These are phyloP conservation scores for Crenichthys baileyi DNA, from an alignment of 2,797 vertebrate species.

Conservation along the genomic window DNA sequence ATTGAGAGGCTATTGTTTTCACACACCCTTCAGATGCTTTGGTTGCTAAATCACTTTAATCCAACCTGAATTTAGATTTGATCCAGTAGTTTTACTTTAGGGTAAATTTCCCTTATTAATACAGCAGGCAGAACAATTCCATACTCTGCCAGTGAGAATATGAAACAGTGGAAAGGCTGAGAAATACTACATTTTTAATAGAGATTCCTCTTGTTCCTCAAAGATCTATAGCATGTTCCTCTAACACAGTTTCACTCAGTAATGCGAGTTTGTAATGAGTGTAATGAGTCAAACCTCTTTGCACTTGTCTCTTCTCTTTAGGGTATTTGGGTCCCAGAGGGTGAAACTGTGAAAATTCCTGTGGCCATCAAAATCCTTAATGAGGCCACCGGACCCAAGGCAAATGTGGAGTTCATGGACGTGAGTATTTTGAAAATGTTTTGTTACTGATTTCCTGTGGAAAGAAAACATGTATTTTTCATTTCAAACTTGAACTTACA, in stretches of 20 bases:
- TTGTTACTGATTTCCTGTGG: background rate
- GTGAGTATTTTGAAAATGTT: constrained; percentile 83
- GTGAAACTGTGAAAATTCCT: constrained; percentile 98
- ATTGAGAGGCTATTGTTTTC: constrained; percentile 32
- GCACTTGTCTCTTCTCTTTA: constrained; percentile 61
- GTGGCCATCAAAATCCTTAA: constrained; percentile 98
- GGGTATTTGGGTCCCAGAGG: constrained; percentile 99
- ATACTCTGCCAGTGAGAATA: constrained; percentile 9
- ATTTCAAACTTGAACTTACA: constrained; percentile 16
- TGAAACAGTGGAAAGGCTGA: constrained; percentile 19
- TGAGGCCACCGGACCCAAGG: constrained; percentile 96
- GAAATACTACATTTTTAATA: constrained; percentile 6
- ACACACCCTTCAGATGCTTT: constrained; percentile 36
- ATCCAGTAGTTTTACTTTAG: constrained; percentile 38
- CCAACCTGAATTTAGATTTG: constrained; percentile 44
- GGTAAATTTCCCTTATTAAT: constrained; percentile 38
- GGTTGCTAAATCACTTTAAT: constrained; percentile 46
- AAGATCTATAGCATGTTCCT: constrained; percentile 8
- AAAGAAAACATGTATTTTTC: background rate
- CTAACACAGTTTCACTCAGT: constrained; percentile 6
- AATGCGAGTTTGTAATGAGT: constrained; percentile 18
- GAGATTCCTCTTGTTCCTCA: constrained; percentile 9
- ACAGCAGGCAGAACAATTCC: constrained; percentile 6
- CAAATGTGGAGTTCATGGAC: constrained; percentile 99
- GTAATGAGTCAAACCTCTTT: constrained; percentile 12